A percentile compares a stretch with the other conserved stretches of the same genome.
These are phyloP conservation scores for Monochamus alternatus DNA, from an alignment of 2,888 invertebrate species.

Conservation along the genomic window DNA sequence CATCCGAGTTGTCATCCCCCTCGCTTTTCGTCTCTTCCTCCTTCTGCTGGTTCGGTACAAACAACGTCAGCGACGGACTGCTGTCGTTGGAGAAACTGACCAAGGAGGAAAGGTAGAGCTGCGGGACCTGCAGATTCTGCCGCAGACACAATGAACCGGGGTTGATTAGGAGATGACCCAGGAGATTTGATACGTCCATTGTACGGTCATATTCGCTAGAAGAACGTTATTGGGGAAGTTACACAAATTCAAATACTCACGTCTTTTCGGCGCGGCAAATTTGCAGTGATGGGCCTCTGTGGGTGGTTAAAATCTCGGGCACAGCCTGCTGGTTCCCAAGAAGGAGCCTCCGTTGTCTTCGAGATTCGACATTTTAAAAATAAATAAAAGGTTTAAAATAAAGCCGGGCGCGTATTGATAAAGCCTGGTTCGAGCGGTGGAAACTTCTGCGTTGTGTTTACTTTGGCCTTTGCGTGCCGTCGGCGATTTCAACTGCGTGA, in stretches of 20 bases:
- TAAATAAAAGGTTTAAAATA: slow-evolving; percentile 40
- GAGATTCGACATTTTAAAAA: slow-evolving; percentile 38
- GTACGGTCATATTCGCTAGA: slow-evolving; percentile 16
- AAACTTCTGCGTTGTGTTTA: slow-evolving; percentile 27
- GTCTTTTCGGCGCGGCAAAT: not conserved
- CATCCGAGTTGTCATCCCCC: slow-evolving; percentile 38
- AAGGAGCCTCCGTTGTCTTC: slow-evolving; percentile 22
- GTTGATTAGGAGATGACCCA: slow-evolving; percentile 26
- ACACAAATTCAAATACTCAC: not conserved
- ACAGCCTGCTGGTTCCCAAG: not conserved
- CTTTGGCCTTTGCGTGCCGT: slow-evolving; percentile 8
- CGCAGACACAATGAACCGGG: slow-evolving; percentile 11
- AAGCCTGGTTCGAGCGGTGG: slow-evolving; percentile 24
- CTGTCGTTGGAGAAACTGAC: slow-evolving; percentile 15
- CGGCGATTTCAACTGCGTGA: slow-evolving; percentile 27
- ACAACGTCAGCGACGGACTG: slow-evolving; percentile 16
- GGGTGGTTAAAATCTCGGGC: not conserved
- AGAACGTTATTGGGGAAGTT: not conserved
- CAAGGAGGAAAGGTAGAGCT: slow-evolving; percentile 27
- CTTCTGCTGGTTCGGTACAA: slow-evolving; percentile 24
- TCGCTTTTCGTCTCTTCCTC: slow-evolving; percentile 28
- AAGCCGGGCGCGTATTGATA: slow-evolving; percentile 35
- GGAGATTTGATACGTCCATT: slow-evolving; percentile 35
- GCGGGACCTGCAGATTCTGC: slow-evolving; percentile 21
- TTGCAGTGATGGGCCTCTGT: not conserved